Evolutionary conservation across 2,113 vertebrate species (phyloP), one percentile per base, ranked within the genome.

Genomic region (Verasper variegatus): DNA sequence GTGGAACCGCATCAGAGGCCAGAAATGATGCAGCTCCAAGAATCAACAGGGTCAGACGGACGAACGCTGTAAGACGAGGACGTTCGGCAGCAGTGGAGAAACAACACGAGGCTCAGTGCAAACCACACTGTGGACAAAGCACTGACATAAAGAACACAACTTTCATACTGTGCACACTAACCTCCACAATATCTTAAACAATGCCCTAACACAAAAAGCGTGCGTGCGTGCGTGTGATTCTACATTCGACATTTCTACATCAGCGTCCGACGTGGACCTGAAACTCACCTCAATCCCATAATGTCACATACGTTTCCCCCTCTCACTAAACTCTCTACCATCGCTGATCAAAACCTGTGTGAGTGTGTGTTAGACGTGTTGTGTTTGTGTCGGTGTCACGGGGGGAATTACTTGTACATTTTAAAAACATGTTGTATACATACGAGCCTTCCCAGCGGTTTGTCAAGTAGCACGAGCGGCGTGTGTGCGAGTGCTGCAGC

Each of bases 271-370:
- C 65, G 0, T 26, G 80, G 71, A 85, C 62, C 76, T 78, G 82
- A 0, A 40, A 35, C 80, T 18, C 66, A 18, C 71, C 84, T 60
- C 86, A 18, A 2, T 52, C 71, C 89, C 84, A 17, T 76, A 9
- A 76, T 42, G 78, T 77, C 92, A 94, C 94, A 9, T 94, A 77
- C 93, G 51, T 57, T 17, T 86, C 7, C 88, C 86, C 35, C 70
- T 87, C 85, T 71, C 14, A 45, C 42, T 40, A 10, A n/a, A 66
- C 7, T 1, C 20, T 20, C 66, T 18, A 65, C 49, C 3, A 3
- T 1, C 40, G 1, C 24, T 9, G 27, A 21, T 63, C n/a, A 51
- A n/a, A 45, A 13, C 40, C 40, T 24, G 71, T 64, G 55, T 18
- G 67, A 21, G 65, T 74, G 71, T 52, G 52, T 15, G 57, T 72